These are phyloP conservation scores for Danio aesculapii DNA, from an alignment of 2,797 vertebrate species.

Conservation along the genomic window DNA sequence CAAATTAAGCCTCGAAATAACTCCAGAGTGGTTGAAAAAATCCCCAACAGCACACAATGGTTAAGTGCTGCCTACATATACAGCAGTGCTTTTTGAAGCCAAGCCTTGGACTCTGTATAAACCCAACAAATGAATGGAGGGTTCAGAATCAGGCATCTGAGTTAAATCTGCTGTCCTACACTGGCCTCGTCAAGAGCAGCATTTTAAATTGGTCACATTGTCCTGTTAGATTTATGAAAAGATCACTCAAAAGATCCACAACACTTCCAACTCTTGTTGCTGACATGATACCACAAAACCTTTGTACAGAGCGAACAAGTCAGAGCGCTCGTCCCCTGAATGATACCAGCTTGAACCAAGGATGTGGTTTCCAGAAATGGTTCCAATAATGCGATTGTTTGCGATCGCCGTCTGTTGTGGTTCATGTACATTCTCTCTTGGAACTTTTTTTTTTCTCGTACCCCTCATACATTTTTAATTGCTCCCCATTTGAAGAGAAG, in stretches of 20 bases:
- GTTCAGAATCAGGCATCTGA: slow-evolving; percentile 10
- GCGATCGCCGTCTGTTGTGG: slow-evolving; percentile 63
- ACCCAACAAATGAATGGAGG: slow-evolving; percentile 5
- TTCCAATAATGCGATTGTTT: slow-evolving; percentile 81
- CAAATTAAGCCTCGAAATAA: no score
- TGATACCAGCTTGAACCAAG: slow-evolving; percentile 81
- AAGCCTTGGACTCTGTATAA: slow-evolving; percentile 26
- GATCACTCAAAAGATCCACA: slow-evolving; percentile 34
- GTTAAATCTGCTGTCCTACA: background rate
- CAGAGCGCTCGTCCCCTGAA: slow-evolving; percentile 77
- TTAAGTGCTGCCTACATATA: background rate
- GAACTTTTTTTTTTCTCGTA: background rate
- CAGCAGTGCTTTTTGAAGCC: background rate
- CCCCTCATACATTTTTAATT: slow-evolving; percentile 56
- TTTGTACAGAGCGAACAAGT: slow-evolving; percentile 24
- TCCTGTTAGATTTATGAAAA: slow-evolving; percentile 9
- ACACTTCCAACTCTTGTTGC: slow-evolving; percentile 8
- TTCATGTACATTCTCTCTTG: slow-evolving; percentile 29
- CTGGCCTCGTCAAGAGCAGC: background rate
- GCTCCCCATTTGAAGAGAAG: slow-evolving; percentile 22
- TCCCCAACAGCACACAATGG: no score
- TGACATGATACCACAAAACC: slow-evolving; percentile 52
- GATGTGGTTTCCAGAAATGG: slow-evolving; percentile 84
- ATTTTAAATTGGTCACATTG: slow-evolving; percentile 12
- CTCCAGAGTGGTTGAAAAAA: no score